Conservation (phyloP, 2,888 invertebrate genomes). For the Volucella inflata region DNA sequence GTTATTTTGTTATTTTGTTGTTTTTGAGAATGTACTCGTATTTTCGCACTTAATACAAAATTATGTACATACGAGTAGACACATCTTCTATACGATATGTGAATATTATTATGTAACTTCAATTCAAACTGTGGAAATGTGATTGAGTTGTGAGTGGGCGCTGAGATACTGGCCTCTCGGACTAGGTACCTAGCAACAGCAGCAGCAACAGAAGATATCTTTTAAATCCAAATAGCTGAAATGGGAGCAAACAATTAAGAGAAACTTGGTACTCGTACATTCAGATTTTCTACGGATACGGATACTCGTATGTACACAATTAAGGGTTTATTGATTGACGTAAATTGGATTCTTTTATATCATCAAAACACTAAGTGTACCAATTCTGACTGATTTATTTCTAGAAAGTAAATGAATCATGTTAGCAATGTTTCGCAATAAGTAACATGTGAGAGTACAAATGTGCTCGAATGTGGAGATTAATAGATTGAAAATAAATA, state of each 20-base stretch:
- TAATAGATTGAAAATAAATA: neutral
- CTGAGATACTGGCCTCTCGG: slow-evolving; percentile 13
- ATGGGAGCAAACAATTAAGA: slow-evolving; percentile 47
- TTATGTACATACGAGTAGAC: neutral
- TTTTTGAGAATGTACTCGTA: neutral
- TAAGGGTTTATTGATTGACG: slow-evolving; percentile 47
- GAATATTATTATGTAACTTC: slow-evolving; percentile 29
- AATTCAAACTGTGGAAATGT: neutral
- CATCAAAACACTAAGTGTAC: slow-evolving; percentile 8
- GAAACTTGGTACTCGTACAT: slow-evolving; percentile 28
- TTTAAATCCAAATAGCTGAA: slow-evolving; percentile 21
- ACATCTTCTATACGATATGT: neutral
- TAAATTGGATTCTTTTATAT: slow-evolving; percentile 38
- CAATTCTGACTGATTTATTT: slow-evolving; percentile 45
- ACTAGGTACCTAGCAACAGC: slow-evolving; percentile 35
- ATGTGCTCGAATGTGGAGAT: neutral
- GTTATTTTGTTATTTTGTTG: slow-evolving; percentile 21
- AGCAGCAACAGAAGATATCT: neutral
- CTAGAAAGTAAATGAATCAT: slow-evolving; percentile 45
- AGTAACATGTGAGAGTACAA: neutral
- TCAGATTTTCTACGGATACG: slow-evolving; percentile 41
- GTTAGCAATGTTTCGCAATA: slow-evolving; percentile 20
- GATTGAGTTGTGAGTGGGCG: slow-evolving; percentile 46
- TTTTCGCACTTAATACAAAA: slow-evolving; percentile 9
- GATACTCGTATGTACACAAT: slow-evolving; percentile 16